These are phyloP conservation scores for Recurvirostra avosetta DNA, from an alignment of 2,113 vertebrate species.

Conservation along the genomic window DNA sequence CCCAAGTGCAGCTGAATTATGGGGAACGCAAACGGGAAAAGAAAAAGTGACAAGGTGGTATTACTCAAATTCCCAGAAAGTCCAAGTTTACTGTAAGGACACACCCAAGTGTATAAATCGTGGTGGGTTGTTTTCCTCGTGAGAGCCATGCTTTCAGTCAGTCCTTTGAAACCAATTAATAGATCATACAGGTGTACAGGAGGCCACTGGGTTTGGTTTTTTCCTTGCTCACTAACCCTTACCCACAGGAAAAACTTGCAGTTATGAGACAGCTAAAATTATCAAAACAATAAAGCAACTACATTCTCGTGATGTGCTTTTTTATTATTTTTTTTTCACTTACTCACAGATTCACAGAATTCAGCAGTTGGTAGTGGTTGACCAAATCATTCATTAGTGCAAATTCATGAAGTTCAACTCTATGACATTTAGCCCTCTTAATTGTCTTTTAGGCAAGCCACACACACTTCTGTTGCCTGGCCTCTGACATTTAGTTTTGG, in stretches of 20 bases:
- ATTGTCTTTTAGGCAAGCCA: not conserved
- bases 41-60: not conserved
- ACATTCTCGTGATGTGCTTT: constrained; percentile 22
- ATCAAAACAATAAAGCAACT: constrained; percentile 25
- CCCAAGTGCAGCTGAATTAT: not conserved
- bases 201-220: not conserved
- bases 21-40: not conserved
- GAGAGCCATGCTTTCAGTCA: not conserved
- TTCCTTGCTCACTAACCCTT: not conserved
- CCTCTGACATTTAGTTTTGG: not conserved
- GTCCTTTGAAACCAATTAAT: not conserved
- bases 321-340: constrained; percentile 42
- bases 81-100: not conserved
- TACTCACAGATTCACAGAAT: constrained; percentile 53
- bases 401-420: constrained; percentile 8
- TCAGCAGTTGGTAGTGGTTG: constrained; percentile 26
- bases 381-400: constrained; percentile 42
- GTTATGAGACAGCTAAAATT: not conserved
- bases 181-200: not conserved
- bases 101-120: too few relatives aligned
- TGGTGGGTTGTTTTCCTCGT: not conserved
- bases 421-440: not conserved
- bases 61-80: not conserved
- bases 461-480: not conserved
- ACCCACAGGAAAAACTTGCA: not conserved